Percentiles rank a stretch among this genome's conserved stretches.
phyloP scores from a whole-genome alignment of 2,888 invertebrate species.

The Cotesia congregata region DNA sequence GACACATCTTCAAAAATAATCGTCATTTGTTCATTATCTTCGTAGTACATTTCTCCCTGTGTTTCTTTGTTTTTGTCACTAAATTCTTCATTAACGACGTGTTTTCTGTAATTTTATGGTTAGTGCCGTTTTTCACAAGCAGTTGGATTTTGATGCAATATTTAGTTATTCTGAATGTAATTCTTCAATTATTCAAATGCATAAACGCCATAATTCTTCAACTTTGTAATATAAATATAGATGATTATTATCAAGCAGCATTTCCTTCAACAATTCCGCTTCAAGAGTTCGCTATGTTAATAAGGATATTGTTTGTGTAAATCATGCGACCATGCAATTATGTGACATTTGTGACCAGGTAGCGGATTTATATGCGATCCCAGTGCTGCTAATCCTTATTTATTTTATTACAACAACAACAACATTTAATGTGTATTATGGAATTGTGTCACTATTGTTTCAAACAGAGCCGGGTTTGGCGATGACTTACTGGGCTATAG shows the following conservation, averaged over 20 bases:
- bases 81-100: neutral
- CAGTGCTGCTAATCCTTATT: neutral
- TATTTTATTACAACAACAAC: neutral
- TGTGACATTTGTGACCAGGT: neutral
- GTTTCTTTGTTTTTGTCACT: neutral
- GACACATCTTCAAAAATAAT: neutral
- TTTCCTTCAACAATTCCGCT: neutral
- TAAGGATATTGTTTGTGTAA: neutral
- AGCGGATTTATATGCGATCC: neutral
- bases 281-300: neutral
- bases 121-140: neutral
- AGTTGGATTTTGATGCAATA: constrained; percentile 3
- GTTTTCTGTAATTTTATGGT: neutral
- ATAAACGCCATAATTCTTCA: neutral
- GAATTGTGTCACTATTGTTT: neutral
- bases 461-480: neutral
- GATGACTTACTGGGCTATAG: neutral
- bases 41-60: neutral
- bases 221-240: neutral
- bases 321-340: neutral
- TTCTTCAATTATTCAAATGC: neutral
- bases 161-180: neutral
- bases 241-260: neutral
- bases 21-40: neutral
- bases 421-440: neutral